Base-by-base conservation (phyloP, 2,113 vertebrate genomes). In the Pedionomus torquatus region DNA sequence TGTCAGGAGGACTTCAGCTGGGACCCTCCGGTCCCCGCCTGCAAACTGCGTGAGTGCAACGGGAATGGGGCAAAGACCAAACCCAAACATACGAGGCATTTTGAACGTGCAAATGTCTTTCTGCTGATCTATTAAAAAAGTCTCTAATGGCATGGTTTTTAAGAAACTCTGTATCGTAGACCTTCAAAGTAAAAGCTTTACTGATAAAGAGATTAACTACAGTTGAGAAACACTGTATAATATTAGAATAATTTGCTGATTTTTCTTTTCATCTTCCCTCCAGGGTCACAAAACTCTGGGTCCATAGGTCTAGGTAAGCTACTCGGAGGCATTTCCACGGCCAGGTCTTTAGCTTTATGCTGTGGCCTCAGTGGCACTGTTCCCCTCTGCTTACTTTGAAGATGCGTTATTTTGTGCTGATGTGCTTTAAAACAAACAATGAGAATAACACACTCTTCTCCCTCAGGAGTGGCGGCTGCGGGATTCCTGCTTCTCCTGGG, bases 21-120 rank as follows among this genome's bases (percentile, higher is more conserved):
- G 98, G 52, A 95, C 51, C 97, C 98, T 85, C 96, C 97, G 7
- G 83, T 98, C 55, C 95, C 97, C 10, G 74, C 55, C 72, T 98
- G 98, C 23, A 95, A 85, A 90, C 25, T 95, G 26, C 46, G 97
- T 98, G 90, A 97, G 97, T 91, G 31, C 33, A 76, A 55, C 0
- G 3, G 1, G 19, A 78, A 70, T 0, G 1, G 30, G 77, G 64
- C 19, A 39, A 48, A 60, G 69, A 11, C 5, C 49, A 63, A 41
- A 37, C 4, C 28, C 17, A 76, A 68, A 26, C 16, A 18, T 2
- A 5, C 3, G 69, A 61, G 7, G 31, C 13, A 13, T 41, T 71
- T 72, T 8, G 25, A 89, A 83, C 15, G 3, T 3, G 14, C 17
- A 69, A 72, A 48, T 31, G 2, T 8, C 37, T 63, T 33, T 16